Conservation (phyloP, 2,888 invertebrate genomes). For the Suillia variegata region DNA sequence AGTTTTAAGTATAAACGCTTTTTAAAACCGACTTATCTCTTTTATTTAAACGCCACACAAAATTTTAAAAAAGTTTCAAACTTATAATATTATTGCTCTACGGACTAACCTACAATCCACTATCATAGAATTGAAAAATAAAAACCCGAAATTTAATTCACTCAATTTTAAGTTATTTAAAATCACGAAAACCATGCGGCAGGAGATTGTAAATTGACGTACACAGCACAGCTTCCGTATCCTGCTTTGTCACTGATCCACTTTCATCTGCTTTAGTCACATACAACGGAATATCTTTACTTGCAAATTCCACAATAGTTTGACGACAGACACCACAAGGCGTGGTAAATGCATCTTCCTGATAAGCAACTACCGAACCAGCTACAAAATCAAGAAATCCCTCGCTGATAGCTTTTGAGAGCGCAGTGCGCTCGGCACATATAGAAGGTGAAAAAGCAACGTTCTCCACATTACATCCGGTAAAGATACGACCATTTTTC, state of each 20-base stretch:
- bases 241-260: constrained; percentile 21
- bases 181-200: constrained; percentile 48
- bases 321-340: constrained; percentile 93
- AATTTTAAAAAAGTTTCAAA: too few species aligned
- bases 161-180: constrained; percentile 17
- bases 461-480: constrained; percentile 94
- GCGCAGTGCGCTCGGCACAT: constrained; percentile 89
- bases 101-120: too few species aligned
- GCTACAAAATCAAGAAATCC: constrained; percentile 74
- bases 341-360: constrained; percentile 69
- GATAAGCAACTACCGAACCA: constrained; percentile 74
- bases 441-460: constrained; percentile 74
- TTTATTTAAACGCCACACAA: too few species aligned
- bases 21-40: too few species aligned
- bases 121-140: too few species aligned
- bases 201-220: constrained; percentile 56
- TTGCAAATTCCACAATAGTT: constrained; percentile 75
- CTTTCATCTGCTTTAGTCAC: constrained; percentile 64
- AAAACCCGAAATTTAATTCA: too few species aligned
- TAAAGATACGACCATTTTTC: constrained; percentile 69
- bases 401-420: constrained; percentile 82
- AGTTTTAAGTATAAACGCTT: too few species aligned
- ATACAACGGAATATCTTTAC: constrained; percentile 73
- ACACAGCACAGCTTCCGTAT: constrained; percentile 43
- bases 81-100: too few species aligned